These are phyloP conservation scores for Trogon surrucura DNA, from an alignment of 2,113 vertebrate species.

Conservation along the genomic window DNA sequence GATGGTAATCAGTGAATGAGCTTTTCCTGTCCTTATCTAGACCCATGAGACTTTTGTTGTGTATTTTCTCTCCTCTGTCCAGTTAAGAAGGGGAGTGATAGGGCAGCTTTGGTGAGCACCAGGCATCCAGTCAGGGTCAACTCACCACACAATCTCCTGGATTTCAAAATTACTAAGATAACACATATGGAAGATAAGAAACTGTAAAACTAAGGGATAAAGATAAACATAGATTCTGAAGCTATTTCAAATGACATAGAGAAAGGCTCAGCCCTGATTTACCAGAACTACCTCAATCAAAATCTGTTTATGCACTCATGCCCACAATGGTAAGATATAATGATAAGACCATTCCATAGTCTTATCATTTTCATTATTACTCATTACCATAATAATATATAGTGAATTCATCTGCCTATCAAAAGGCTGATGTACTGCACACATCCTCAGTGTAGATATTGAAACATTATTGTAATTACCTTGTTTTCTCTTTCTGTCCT, in stretches of 20 bases:
- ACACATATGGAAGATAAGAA: neutral
- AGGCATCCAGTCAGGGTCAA: neutral
- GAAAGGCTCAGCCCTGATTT: neutral
- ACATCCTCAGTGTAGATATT: neutral
- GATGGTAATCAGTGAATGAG: too few species aligned
- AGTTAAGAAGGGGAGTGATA: too few species aligned
- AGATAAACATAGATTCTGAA: neutral
- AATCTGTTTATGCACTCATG: constrained; percentile 39
- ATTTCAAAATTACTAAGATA: neutral
- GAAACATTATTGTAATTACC: neutral
- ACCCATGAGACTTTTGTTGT: too few species aligned
- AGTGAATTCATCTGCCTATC: neutral
- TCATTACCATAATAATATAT: neutral
- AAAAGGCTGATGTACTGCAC: neutral
- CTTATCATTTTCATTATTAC: constrained; percentile 8
- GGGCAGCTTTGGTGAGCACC: too few species aligned
- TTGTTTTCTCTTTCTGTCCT: neutral
- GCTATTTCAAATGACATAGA: neutral
- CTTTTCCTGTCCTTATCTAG: too few species aligned
- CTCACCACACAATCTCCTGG: neutral
- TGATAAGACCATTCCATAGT: neutral
- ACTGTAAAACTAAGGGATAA: neutral
- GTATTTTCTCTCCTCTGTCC: too few species aligned
- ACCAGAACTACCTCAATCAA: constrained; percentile 16
- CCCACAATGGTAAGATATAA: neutral